Conservation (phyloP, 1,140 invertebrate species). For the Proctacanthus coquilletti region DNA sequence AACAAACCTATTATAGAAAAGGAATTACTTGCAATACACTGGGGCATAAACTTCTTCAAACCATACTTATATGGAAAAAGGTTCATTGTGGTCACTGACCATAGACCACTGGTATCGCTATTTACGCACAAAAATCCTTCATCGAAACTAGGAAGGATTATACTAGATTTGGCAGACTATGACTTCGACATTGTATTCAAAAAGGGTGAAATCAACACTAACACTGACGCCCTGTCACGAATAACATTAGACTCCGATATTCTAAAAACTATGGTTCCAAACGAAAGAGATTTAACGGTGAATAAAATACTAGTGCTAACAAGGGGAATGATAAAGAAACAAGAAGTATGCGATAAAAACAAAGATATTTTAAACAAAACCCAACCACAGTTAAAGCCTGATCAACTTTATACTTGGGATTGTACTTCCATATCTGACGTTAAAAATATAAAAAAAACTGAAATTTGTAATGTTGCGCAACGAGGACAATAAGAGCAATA, state of each 20-base stretch:
- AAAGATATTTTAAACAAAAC: background rate
- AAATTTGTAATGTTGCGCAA: conserved; percentile 1
- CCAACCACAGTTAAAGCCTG: background rate
- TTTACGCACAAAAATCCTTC: conserved; percentile 22
- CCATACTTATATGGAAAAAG: conserved; percentile 18
- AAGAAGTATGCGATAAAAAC: background rate
- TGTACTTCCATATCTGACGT: conserved; percentile 3
- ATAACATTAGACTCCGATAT: conserved; percentile 4
- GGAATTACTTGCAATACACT: conserved; percentile 22
- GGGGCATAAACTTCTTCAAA: conserved; percentile 27
- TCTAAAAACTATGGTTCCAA: conserved; percentile 3
- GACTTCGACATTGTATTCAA: conserved; percentile 10
- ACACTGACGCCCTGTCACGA: background rate
- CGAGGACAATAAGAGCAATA: background rate
- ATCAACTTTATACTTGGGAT: conserved; percentile 2
- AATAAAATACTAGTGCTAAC: conserved; percentile 1
- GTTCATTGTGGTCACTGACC: conserved; percentile 18
- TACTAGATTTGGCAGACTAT: conserved; percentile 15
- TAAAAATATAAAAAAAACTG: background rate
- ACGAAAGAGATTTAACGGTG: background rate
- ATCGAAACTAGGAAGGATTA: conserved; percentile 14
- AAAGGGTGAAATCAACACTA: background rate
- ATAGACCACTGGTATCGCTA: conserved; percentile 26
- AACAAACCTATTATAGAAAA: conserved; percentile 17
- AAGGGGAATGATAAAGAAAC: conserved; percentile 2